Conservation (phyloP, 2,113 vertebrate genomes). For the Apistogramma diplotaenia region DNA sequence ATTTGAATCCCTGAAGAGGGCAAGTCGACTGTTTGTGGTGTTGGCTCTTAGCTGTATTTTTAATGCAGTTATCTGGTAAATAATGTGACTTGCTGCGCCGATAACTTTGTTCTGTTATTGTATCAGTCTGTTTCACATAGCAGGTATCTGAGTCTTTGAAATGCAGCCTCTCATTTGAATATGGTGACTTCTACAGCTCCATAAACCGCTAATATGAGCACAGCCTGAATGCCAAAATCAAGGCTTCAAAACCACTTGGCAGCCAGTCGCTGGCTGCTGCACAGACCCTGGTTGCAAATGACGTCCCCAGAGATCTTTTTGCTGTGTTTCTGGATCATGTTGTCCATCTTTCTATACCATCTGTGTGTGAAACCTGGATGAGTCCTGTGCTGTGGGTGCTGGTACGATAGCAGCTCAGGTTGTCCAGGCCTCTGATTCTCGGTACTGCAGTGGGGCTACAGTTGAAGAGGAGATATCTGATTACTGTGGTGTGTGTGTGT, state of each 20-base stretch:
- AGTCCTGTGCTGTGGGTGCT: slow-evolving; percentile 5
- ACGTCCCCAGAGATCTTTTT: background rate
- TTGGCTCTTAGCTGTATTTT: too few relatives aligned
- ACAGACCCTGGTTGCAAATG: background rate
- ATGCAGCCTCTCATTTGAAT: background rate
- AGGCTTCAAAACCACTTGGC: background rate
- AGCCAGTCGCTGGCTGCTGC: background rate
- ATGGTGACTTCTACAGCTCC: background rate
- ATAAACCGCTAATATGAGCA: background rate
- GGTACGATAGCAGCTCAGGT: slow-evolving; percentile 41
- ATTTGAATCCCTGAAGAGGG: too few relatives aligned
- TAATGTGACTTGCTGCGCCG: background rate
- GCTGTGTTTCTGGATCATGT: background rate
- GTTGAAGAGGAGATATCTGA: slow-evolving; percentile 28
- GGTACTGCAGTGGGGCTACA: slow-evolving; percentile 46
- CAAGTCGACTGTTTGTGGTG: too few relatives aligned
- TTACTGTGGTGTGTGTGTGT: slow-evolving; percentile 15
- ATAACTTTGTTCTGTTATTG: background rate
- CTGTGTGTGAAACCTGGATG: slow-evolving; percentile 15
- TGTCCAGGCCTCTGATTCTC: slow-evolving; percentile 20
- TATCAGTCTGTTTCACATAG: background rate
- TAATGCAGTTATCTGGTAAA: too few relatives aligned
- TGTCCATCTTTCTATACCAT: background rate
- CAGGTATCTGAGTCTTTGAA: background rate
- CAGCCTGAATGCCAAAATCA: background rate